Percentiles rank a stretch among this genome's conserved stretches.
Evolutionary conservation across 2,797 vertebrate species (phyloP).

Genomic region (Enteromius paludinosus): DNA sequence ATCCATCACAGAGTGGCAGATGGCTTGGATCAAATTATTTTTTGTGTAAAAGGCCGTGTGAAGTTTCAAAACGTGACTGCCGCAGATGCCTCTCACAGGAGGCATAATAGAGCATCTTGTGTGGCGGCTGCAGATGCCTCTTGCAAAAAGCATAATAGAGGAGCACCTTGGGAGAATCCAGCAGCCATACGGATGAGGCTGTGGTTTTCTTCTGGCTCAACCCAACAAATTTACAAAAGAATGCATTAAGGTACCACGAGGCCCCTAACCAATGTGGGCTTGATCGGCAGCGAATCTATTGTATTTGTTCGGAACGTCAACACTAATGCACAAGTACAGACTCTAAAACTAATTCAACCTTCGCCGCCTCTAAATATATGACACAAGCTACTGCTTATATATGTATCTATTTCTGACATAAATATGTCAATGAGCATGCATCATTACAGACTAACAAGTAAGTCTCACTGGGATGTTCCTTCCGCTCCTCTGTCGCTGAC

Average conservation of each 20-base stretch:
- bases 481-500: constrained; percentile 44
- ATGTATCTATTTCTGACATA: constrained; percentile 51
- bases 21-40: constrained; percentile 66
- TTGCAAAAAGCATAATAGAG: constrained; percentile 63
- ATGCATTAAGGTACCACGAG: constrained; percentile 54
- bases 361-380: constrained; percentile 12
- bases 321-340: constrained; percentile 46
- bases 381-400: not conserved
- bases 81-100: constrained; percentile 60
- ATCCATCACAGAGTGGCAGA: constrained; percentile 63
- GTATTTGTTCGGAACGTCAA: constrained; percentile 48
- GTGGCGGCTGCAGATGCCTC: constrained; percentile 58
- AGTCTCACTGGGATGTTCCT: constrained; percentile 51
- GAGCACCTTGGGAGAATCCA: constrained; percentile 61
- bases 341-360: constrained; percentile 28
- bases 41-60: constrained; percentile 62
- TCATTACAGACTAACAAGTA: constrained; percentile 55
- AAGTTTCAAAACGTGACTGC: constrained; percentile 62
- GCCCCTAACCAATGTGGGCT: constrained; percentile 49
- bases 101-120: constrained; percentile 62
- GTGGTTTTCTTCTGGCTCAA: constrained; percentile 56
- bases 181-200: constrained; percentile 55
- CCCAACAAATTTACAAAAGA: constrained; percentile 57
- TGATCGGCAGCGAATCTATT: constrained; percentile 49
- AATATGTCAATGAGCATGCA: constrained; percentile 50